Evolutionary conservation across 2,888 invertebrate genomes (phyloP), one percentile per base, ranked within the genome.

Genomic region (Chalcosyrphus nemorum): DNA sequence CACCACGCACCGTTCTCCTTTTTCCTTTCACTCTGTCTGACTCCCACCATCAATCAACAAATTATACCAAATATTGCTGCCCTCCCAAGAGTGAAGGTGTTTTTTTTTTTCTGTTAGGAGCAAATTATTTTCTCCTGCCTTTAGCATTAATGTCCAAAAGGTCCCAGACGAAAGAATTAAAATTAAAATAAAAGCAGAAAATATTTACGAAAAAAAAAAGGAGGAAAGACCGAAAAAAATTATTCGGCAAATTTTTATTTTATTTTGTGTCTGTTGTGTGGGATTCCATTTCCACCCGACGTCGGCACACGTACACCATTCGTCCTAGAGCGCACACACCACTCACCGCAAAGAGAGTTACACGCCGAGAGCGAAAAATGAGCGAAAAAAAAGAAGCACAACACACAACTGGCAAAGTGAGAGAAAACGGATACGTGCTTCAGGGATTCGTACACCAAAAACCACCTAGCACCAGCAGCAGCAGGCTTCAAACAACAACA

Each of bases 221-320:
- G 45, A 43, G 43, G 57, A 3, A 6, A 27, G 19, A n/a, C 24
- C 24, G 9, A 21, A 41, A 38, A 52, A 56, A 72, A 52, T 15
- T 35, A 59, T 17, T 52, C 29, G 38, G 59, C 38, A 50, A 19
- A 24, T 41, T 57, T 27, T 59, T 52, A 41, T 56, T 77, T n/a
- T n/a, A n/a, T n/a, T 54, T 50, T 76, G 4, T 71, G 78, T 72
- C 78, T 74, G 54, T 38, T 38, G 50, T 38, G 50, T 56, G 38
- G 68, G 84, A 70, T 74, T 84, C 84, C 84, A 84, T 84, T 84
- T 75, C 74, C 56, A 75, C 52, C 65, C 70, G 80, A 74, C 80
- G 84, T 75, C 74, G 74, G 80, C 74, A 84, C 84, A 84, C 84
- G 84, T 84, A 84, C 80, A 74, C 84, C 84, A 84, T 38, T 80